Evolutionary conservation across 2,888 invertebrate genomes (phyloP), one percentile per base, ranked within the genome.

Genomic region (Temnothorax rugatulus): DNA sequence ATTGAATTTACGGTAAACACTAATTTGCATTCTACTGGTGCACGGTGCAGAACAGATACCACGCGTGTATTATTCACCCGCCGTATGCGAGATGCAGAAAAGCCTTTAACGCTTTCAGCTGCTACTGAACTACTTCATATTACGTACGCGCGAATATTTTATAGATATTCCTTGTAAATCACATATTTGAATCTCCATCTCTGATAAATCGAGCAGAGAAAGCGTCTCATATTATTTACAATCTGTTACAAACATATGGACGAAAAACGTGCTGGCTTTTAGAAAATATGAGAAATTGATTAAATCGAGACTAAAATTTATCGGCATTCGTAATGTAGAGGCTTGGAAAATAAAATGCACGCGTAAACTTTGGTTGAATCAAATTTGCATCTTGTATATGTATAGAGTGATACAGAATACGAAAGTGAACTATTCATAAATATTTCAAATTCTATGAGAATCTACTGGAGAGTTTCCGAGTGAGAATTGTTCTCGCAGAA

Each of bases 81-180:
- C 29, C 41, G 5, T 38, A n/a, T 57, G 21, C 25, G 79, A 79
- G 44, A 59, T 25, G 34, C 47, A 18, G 79, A 50, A 77, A 79
- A 81, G 57, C 38, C 74, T 25, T 73, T 61, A 81, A 81, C 79
- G 21, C 79, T 81, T 81, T 81, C 79, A 81, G 79, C 59, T 73
- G 59, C 74, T 71, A 25, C 15, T 3, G 15, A 5, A 21, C 5
- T 21, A 47, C n/a, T 73, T 59, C 38, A 59, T 47, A 29, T 47
- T 73, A 21, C 11, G 11, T 47, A 44, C 2, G 18, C 73, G 9
- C 38, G 7, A 15, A 54, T 73, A 71, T 79, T 79, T 59, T 59
- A 79, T 25, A 77, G 44, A 59, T 47, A 41, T 44, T 29, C 29
- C 15, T 44, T 71, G 69, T 38, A 59, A 2, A 38, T 18, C 7